Percentiles rank a stretch among this genome's conserved stretches.
Evolutionary conservation across 2,888 invertebrate genomes (phyloP).

Genomic region (Pyrochroa serraticornis): DNA sequence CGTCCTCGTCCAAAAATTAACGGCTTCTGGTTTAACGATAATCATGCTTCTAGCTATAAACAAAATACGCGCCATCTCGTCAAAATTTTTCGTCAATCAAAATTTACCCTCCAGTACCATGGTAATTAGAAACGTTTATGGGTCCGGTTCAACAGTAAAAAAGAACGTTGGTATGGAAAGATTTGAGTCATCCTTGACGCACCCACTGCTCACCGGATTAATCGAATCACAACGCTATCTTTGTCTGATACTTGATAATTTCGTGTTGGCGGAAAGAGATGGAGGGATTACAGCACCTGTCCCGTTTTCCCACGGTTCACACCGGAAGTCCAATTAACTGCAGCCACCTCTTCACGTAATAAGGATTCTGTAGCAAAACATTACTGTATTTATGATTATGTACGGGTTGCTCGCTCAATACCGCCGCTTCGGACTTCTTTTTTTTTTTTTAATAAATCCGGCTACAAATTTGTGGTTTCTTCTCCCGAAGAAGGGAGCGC

Average conservation of each 20-base stretch:
- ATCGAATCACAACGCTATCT: slow-evolving; percentile 27
- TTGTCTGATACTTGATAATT: not conserved
- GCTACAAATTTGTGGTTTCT: too few species aligned
- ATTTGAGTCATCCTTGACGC: slow-evolving; percentile 24
- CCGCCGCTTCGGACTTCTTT: too few species aligned
- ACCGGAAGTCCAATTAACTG: slow-evolving; percentile 58
- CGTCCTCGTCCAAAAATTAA: not conserved
- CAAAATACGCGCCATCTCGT: too few species aligned
- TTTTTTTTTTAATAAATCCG: too few species aligned
- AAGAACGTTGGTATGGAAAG: slow-evolving; percentile 5
- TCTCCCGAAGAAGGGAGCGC: too few species aligned
- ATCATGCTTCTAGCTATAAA: not conserved
- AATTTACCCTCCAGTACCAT: not conserved
- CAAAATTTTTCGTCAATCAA: too few species aligned
- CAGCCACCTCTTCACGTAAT: slow-evolving; percentile 48
- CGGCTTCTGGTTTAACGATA: not conserved
- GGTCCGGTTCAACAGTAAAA: not conserved
- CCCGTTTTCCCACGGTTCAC: slow-evolving; percentile 55
- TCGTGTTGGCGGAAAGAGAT: slow-evolving; percentile 16
- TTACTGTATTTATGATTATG: slow-evolving; percentile 22
- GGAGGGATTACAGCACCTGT: slow-evolving; percentile 49
- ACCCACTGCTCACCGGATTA: slow-evolving; percentile 31
- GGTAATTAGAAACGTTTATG: not conserved
- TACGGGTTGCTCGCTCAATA: too few species aligned
- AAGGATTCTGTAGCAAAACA: slow-evolving; percentile 30